Conservation (phyloP, 2,888 invertebrate species). For the Cephus runcator region DNA sequence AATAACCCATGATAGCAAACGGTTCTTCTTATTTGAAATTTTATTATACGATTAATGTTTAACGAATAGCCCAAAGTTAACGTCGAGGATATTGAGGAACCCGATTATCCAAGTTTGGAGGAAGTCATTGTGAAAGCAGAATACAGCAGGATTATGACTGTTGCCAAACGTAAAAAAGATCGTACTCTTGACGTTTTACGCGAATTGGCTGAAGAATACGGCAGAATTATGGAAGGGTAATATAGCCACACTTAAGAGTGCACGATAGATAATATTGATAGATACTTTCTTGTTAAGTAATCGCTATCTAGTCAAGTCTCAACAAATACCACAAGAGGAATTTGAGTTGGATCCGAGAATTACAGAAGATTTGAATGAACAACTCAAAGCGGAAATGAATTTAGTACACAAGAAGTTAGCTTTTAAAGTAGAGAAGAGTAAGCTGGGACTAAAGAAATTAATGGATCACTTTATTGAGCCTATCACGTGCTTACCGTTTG, state of each 20-base stretch:
- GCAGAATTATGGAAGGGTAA: conserved; percentile 69
- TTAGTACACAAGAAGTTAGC: conserved; percentile 75
- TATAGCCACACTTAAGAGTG: conserved; percentile 12
- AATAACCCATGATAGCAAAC: background rate
- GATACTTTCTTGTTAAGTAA: conserved; percentile 64
- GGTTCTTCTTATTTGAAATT: background rate
- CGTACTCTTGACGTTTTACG: conserved; percentile 69
- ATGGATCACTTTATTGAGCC: conserved; percentile 75
- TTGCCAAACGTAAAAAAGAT: conserved; percentile 74
- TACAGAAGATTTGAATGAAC: conserved; percentile 70
- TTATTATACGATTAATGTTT: conserved; percentile 16
- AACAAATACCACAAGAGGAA: conserved; percentile 70
- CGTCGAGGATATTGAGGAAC: conserved; percentile 63
- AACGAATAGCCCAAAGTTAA: conserved; percentile 24
- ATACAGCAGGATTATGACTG: conserved; percentile 71
- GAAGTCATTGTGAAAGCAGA: conserved; percentile 78
- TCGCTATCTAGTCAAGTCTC: conserved; percentile 70
- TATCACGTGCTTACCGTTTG: conserved; percentile 64
- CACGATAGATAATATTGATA: background rate
- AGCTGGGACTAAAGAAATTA: conserved; percentile 73
- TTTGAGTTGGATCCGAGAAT: conserved; percentile 78
- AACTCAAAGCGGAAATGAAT: conserved; percentile 72
- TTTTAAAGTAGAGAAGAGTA: conserved; percentile 77
- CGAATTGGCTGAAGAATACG: conserved; percentile 70
- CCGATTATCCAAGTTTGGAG: conserved; percentile 69